Base-by-base conservation (phyloP, 2,113 vertebrate genomes). In the Campylorhamphus procurvoides region DNA sequence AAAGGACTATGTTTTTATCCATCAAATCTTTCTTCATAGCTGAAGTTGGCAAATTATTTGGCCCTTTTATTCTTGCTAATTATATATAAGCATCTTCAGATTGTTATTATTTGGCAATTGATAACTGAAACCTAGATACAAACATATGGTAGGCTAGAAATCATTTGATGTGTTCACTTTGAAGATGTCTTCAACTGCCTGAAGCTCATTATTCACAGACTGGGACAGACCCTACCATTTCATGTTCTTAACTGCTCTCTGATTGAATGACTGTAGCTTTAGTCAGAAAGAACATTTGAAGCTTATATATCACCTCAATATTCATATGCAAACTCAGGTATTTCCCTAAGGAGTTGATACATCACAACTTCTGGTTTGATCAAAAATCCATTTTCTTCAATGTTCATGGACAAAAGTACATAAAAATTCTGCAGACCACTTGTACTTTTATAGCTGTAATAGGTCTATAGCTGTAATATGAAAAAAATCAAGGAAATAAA, bases 151-250 rank as follows among this genome's bases (percentile, higher is more conserved):
- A 78, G 44, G 17, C 56, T 78, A 67, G 67, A 80, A 89, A 35
- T n/a, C 27, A 10, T 92, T 94, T 93, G 55, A 93, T 71, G 35
- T 63, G 24, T 84, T 94, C 35, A 18, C 68, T 96, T 93, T 94
- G 89, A 94, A 96, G 94, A 56, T 60, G 24, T 46, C 64, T 84
- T 92, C 84, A 84, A 8, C 39, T 91, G 18, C 47, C 44, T 90
- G 60, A 83, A 86, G 56, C 74, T 67, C 24, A 52, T 93, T 94
- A 82, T 60, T 78, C 60, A 74, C 47, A 80, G 39, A 5, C 18
- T 90, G 42, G 76, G 69, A 80, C 25, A 86, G 75, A 77, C 35
- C 5, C 29, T 25, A 55, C 22, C 3, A 31, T 78, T 83, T 87
- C 55, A 47, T 16, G 20, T 33, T 83, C 33, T 92, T 63, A 66